Conservation (phyloP, 1,140 invertebrate genomes). For the Campodea augens region DNA sequence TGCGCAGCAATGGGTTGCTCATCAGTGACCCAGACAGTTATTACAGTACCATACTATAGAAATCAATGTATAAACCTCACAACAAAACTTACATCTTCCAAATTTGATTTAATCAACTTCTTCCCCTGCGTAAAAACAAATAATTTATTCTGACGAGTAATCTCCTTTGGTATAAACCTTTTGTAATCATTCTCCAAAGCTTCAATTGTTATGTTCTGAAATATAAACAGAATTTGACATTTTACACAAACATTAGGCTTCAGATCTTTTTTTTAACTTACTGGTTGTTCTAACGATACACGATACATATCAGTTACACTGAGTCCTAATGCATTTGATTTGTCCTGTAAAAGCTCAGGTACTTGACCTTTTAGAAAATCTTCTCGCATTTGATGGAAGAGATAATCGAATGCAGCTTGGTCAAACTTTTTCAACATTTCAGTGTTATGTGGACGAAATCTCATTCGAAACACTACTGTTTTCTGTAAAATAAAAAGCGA, state of each 20-base stretch:
- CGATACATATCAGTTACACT: constrained; percentile 65
- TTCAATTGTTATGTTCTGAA: no score
- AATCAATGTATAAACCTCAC: no score
- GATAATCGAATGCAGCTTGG: constrained; percentile 55
- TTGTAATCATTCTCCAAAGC: constrained; percentile 53
- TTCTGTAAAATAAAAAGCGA: no score
- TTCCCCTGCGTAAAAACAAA: constrained; percentile 34
- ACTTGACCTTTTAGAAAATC: constrained; percentile 62
- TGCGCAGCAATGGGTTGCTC: no score
- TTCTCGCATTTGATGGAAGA: constrained; percentile 59
- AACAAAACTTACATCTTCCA: constrained; percentile 4
- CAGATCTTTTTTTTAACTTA: no score
- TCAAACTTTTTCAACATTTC: constrained; percentile 44
- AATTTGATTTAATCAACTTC: constrained; percentile 4
- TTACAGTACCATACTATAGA: no score
- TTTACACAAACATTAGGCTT: no score
- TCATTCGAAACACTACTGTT: constrained; percentile 55
- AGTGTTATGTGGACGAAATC: constrained; percentile 47
- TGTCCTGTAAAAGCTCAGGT: constrained; percentile 51
- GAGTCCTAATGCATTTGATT: constrained; percentile 52
- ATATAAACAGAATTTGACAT: no score
- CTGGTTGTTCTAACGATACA: no score
- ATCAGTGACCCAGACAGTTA: no score
- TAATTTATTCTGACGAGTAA: constrained; percentile 46
- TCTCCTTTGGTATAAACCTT: constrained; percentile 56